Base-by-base conservation (phyloP, 2,113 vertebrate species). In the Equus quagga region DNA sequence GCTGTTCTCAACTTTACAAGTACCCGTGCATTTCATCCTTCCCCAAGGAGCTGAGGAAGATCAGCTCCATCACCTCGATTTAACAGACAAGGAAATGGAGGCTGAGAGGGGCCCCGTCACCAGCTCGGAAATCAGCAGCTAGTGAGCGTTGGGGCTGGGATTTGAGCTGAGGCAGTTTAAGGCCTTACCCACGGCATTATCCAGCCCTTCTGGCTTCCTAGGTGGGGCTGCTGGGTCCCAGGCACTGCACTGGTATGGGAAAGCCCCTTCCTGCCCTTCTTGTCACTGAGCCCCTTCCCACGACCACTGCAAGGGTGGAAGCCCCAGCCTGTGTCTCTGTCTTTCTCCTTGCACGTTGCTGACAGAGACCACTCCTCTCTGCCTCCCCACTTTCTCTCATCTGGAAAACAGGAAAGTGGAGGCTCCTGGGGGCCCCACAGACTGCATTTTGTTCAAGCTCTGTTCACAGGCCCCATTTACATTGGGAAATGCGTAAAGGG, bases 371-470 rank as follows among this genome's bases (percentile, higher is more conserved):
- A 95, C 95, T 64, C 97, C 95, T 88, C 73, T 78, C 41, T 60
- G 86, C 89, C 91, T 80, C 82, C 95, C 91, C 88, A 75, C n/a
- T 69, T 85, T 41, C 90, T 97, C 83, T 91, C 95, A 96, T 90
- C 69, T 96, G 95, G 96, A 97, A 98, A 97, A 65, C 95, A 97
- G 96, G 96, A 87, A 85, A 95, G 67, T 92, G 93, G 92, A 97
- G 97, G 82, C 56, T 96, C 90, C 92, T 91, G 67, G 89, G 78
- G 76, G 24, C 21, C 73, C 65, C 6, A 1, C 8, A 18, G 19
- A n/a, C 6, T 79, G 33, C 33, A 10, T 78, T 79, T 36, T 81
- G 62, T 49, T 94, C 78, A 83, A 91, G 65, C 41, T 89, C 76
- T 80, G 51, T 87, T 96, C 69, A 65, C 85, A 76, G 2, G 14